These are phyloP conservation scores for Mesembrinibis cayennensis DNA, from an alignment of 2,113 vertebrate species.

Conservation along the genomic window DNA sequence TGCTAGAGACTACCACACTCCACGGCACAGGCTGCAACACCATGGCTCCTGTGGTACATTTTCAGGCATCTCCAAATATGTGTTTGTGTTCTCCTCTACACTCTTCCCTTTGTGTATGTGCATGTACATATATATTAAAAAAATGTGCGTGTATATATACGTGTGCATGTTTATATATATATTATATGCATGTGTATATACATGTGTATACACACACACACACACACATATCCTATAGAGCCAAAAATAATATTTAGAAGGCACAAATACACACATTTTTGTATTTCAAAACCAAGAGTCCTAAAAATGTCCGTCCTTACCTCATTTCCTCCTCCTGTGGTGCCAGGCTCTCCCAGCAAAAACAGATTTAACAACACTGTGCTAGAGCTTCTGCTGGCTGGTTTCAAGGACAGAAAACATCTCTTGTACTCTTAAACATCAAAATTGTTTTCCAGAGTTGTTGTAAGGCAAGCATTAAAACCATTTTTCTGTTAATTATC, in stretches of 20 bases:
- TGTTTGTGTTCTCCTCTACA: not conserved
- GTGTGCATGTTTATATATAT: too few relatives aligned
- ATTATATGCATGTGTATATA: not conserved
- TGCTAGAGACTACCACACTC: not conserved
- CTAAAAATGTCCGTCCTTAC: not conserved
- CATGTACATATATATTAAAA: too few relatives aligned
- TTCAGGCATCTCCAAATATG: not conserved
- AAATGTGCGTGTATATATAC: too few relatives aligned
- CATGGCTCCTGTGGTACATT: rapidly evolving
- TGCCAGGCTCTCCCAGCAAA: not conserved
- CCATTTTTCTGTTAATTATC: not conserved
- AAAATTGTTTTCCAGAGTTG: not conserved
- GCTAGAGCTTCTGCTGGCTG: not conserved
- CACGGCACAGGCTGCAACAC: rapidly evolving
- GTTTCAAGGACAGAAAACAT: not conserved
- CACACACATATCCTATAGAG: not conserved
- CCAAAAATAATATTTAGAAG: not conserved
- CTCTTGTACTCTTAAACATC: not conserved
- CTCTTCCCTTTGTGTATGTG: not conserved
- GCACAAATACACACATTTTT: not conserved
- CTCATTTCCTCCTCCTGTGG: not conserved
- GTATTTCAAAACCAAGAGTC: not conserved
- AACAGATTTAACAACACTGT: not conserved
- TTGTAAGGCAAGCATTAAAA: not conserved
- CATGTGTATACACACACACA: not conserved